Base-by-base conservation (phyloP, 2,113 vertebrate species). In the Ceyx melanurus region DNA sequence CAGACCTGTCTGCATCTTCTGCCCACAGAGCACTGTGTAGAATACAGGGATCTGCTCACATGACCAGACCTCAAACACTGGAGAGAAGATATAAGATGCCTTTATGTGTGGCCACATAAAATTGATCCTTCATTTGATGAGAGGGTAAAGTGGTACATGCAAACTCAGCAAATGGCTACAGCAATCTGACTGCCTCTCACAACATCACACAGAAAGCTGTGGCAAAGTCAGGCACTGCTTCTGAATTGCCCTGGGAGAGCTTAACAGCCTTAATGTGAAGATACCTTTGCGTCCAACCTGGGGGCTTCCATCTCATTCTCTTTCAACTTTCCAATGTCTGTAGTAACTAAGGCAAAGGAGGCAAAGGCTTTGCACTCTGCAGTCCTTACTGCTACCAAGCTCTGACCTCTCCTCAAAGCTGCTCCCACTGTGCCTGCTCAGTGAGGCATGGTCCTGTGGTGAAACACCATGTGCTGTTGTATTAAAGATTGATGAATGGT, bases 21-120 rank as follows among this genome's bases (percentile, higher is more conserved):
- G 66, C 23, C 48, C 29, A 12, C 6, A 72, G n/a, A 81, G 17
- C 20, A 29, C 1, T 1, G 29, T 0, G 0, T 46, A 60, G 58
- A 48, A 61, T 29, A 76, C 29, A 35, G 15, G 8, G 33, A 43
- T 72, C 40, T 75, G 11, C 40, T 82, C 26, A 56, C 22, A 40
- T 26, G 17, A 60, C 13, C 45, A 66, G 64, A 54, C 7, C 29
- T 72, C 77, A 65, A 67, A 82, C 23, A 65, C 4, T 15, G 40
- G 11, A 68, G 21, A 51, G 20, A 57, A 57, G 4, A 53, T 73
- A 8, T 42, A 61, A 84, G 43, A 21, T 86, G 51, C 16, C 17
- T 43, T 82, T 73, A 21, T 6, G 57, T 13, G 29, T 51, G 35
- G 13, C 46, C 83, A 15, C 28, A 25, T 42, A 40, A 77, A 56